Percentiles rank a stretch among this genome's conserved stretches.
Evolutionary conservation across 2,888 invertebrate species (phyloP).

Genomic region (Metacarcinus magister): DNA sequence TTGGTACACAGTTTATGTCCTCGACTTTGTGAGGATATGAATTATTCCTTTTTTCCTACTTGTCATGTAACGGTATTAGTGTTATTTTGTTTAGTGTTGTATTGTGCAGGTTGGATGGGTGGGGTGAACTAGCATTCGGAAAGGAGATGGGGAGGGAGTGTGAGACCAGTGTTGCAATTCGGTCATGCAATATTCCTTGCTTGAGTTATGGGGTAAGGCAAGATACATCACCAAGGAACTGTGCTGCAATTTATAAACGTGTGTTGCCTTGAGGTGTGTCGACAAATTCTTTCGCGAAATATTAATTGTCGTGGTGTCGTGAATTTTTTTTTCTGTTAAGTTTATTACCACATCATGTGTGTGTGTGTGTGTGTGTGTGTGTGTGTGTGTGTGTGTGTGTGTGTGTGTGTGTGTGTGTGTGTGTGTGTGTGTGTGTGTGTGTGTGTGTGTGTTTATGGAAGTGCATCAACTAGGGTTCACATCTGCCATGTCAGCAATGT

Average conservation of each 20-base stretch:
- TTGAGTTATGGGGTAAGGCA: neutral
- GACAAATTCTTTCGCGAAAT: too few relatives aligned
- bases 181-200: neutral
- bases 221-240: neutral
- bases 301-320: too few relatives aligned
- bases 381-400: neutral
- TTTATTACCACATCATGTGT: neutral
- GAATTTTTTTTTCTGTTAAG: too few relatives aligned
- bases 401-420: neutral
- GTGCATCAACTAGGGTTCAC: too few relatives aligned
- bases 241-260: neutral
- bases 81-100: neutral
- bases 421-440: neutral
- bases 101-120: neutral
- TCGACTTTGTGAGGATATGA: neutral
- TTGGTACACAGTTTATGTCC: neutral
- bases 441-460: too few relatives aligned
- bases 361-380: neutral
- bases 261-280: neutral
- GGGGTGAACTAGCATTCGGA: neutral
- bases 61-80: neutral
- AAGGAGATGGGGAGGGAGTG: neutral
- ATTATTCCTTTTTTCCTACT: neutral
- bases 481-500: too few relatives aligned
- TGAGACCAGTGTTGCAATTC: neutral